These are phyloP conservation scores for Zaprionus camerounensis DNA, from an alignment of 1,140 invertebrate species.

Conservation along the genomic window DNA sequence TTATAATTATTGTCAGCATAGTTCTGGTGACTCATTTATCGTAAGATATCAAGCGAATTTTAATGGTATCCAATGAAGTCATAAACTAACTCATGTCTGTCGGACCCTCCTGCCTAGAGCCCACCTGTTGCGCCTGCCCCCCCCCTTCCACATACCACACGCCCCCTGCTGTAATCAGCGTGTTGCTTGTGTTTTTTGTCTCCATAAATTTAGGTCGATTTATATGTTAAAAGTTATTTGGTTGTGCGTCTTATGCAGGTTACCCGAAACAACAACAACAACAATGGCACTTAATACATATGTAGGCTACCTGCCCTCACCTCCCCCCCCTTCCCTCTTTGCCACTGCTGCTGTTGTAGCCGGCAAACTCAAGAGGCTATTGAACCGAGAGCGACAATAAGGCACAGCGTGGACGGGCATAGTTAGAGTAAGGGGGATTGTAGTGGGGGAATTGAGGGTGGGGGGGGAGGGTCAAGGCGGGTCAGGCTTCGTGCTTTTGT, in stretches of 20 bases:
- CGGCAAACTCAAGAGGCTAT: conserved; percentile 65
- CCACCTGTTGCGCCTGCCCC: conserved; percentile 32
- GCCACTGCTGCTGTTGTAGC: neutral
- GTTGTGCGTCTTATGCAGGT: conserved; percentile 35
- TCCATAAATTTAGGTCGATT: conserved; percentile 57
- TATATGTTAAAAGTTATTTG: conserved; percentile 39
- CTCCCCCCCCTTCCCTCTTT: neutral
- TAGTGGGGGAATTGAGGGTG: neutral
- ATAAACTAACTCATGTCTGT: neutral
- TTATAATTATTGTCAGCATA: neutral
- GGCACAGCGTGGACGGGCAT: neutral
- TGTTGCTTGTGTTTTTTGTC: conserved; percentile 21
- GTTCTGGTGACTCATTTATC: conserved; percentile 1
- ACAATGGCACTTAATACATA: conserved; percentile 33
- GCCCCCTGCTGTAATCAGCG: conserved; percentile 5
- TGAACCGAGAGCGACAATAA: conserved; percentile 46
- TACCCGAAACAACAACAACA: conserved; percentile 14
- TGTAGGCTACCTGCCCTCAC: conserved; percentile 22
- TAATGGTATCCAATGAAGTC: conserved; percentile 8
- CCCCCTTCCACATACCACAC: neutral
- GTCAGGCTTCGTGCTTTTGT: conserved; percentile 29
- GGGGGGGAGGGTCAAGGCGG: neutral
- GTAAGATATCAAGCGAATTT: neutral
- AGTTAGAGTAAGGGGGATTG: neutral
- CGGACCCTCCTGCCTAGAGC: neutral